Percentiles rank a stretch among this genome's conserved stretches.
Conservation (phyloP, 2,113 vertebrate genomes). For the Cavia porcellus region DNA sequence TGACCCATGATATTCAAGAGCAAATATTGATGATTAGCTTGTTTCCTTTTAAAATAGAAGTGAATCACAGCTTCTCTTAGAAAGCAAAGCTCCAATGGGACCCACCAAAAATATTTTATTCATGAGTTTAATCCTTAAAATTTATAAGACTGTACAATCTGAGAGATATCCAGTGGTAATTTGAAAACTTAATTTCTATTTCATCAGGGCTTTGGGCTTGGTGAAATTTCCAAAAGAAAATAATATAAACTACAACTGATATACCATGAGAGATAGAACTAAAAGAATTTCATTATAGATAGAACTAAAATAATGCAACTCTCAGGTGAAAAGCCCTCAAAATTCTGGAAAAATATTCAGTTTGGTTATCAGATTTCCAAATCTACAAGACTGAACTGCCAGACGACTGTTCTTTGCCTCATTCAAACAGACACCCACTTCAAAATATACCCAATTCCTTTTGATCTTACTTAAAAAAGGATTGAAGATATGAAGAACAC, state of each 20-base stretch:
- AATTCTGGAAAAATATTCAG: neutral
- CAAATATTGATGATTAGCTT: neutral
- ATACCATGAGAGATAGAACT: neutral
- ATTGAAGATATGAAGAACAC: constrained; percentile 69
- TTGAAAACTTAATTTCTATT: neutral
- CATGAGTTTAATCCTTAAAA: neutral
- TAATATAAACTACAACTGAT: neutral
- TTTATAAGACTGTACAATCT: neutral
- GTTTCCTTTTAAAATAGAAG: constrained; percentile 38
- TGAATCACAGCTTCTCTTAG: neutral
- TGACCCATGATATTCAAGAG: neutral
- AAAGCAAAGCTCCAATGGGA: neutral
- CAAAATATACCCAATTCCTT: neutral
- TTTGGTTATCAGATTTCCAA: neutral
- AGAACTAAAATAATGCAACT: neutral
- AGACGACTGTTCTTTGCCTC: neutral
- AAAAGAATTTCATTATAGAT: neutral
- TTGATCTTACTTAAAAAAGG: constrained; percentile 79
- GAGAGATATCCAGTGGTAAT: neutral
- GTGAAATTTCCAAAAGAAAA: neutral
- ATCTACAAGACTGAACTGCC: neutral
- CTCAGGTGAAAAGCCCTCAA: neutral
- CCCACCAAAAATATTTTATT: neutral
- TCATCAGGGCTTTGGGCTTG: neutral
- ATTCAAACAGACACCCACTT: constrained; percentile 56